Base-by-base conservation (phyloP, 2,797 vertebrate species). In the Sebastes minor region DNA sequence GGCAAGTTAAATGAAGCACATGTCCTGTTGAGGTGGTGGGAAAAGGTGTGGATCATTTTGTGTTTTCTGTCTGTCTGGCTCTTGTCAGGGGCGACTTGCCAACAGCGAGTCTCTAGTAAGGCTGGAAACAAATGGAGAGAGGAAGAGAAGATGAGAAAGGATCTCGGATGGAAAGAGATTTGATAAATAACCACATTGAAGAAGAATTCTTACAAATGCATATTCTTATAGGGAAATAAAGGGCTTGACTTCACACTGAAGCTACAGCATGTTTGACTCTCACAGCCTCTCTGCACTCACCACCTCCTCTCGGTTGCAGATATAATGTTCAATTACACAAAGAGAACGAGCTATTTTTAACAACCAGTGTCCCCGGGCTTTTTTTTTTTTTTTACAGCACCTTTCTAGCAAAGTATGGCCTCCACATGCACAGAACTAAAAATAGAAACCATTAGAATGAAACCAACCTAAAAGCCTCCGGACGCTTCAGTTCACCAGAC, bases 401-500 rank as follows among this genome's bases (percentile, higher is more conserved):
- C 23, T 86, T 80, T 80, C 60, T 69, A 38, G 52, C 38, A 73
- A 84, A 81, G 32, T 86, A 86, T 84, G 46, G 53, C 67, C 61
- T 74, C 56, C 27, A 46, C 72, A 76, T 68, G 52, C 75, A 64
- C 46, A 25, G 23, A 57, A 16, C 85, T 80, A 75, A 80, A 88
- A 85, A 89, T 91, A 91, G 81, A 76, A 80, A 73, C 33, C 62
- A 70, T 84, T 70, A 77, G 56, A 84, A 61, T 38, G 42, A 63
- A 71, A 75, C 73, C 18, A 68, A 63, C 71, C 86, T 65, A 76
- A 86, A 87, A 65, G 66, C 76, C 22, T 30, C 70, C 35, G 28
- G 79, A 80, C 8, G 56, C 86, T 85, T 71, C 53, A 38, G 35
- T 79, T 85, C 73, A 83, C 81, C 62, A 66, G 62, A 85, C 71